Base-by-base conservation (phyloP, 2,888 invertebrate species). In the Drosophila subquinaria region DNA sequence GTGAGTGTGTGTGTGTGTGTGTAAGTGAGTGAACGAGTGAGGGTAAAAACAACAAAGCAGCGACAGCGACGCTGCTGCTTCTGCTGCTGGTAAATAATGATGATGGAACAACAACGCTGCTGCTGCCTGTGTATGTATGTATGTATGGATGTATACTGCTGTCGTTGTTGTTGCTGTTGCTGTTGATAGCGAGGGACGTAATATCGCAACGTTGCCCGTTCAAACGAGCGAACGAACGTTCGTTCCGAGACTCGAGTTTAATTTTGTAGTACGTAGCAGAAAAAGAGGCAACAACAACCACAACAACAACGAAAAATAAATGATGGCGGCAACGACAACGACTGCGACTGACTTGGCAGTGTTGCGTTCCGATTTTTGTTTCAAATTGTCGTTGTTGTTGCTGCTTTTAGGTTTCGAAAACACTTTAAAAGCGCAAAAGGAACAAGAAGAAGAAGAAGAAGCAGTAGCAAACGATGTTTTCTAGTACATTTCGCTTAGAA, bases 251-350 rank as follows among this genome's bases (percentile, higher is more conserved):
- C 76, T 86, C 74, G 84, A 83, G 83, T 89, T 83, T 87, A 87
- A 90, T 87, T 90, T 87, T 90, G 88, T 87, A 83, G 85, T 79
- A 88, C 78, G 85, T 81, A 84, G 89, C 84, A 89, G 84, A 79
- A 84, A 87, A 88, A 83, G 73, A 72, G 69, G 63, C 72, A 79
- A 4, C 23, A 23, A 23, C 23, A 23, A 4, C 23, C 67, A 56
- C 73, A 61, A 64, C 70, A 51, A 50, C 79, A 65, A 72, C 69
- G 78, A 88, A 86, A 87, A 88, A 87, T 79, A 79, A 82, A 89
- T 89, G 89, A 87, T 87, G 84, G 89, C 87, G 83, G 87, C 82
- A 78, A 79, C 74, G 57, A 69, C 81, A 69, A 78, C 68, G 40
- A 40, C 69, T 59, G 52, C 82, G 86, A 79, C 88, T 83, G 83